Base-by-base conservation (phyloP, 2,113 vertebrate genomes). In the Turnix velox region DNA sequence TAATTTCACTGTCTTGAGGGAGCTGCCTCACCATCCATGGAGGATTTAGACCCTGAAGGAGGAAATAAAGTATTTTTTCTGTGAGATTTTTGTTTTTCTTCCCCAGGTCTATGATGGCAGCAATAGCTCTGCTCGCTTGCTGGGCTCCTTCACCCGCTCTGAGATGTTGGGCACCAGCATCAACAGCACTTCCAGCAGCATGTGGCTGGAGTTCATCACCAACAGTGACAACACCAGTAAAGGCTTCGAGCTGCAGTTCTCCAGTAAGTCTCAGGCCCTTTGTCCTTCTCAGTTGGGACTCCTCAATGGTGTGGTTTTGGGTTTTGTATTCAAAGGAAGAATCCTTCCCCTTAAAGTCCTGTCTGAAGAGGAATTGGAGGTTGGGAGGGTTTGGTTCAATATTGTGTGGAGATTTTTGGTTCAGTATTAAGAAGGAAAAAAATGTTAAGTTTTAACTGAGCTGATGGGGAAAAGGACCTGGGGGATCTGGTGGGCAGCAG, bases 151-250 rank as follows among this genome's bases (percentile, higher is more conserved):
- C 90, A 99, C 98, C 78, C 98, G 73, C 84, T 97, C 95, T 0
- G 99, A 99, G 73, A 97, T 99, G 97, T 94, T 99, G 54, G 98
- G 98, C 66, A 94, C 98, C 74, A 98, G 97, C 48, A 95, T 99
- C 71, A 99, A 99, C 97, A 99, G 99, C 97, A 99, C 99, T 7
- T 99, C 99, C 96, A 99, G 99, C 97, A 98, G 97, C 85, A 98
- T 99, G 98, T 99, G 99, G 99, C 97, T 99, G 6, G 99, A 99
- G 92, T 99, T 99, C 87, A 97, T 99, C 97, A 98, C 98, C 9
- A 97, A 99, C 80, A 75, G 97, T 0, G 98, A 99, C 52, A 99
- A 99, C 96, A 99, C 98, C 63, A 99, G 99, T 87, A 98, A 98
- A 94, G 99, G 99, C 92, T 99, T 99, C 39, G 99, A 99, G 95